Percentiles rank a stretch among this genome's conserved stretches.
phyloP scores from a whole-genome alignment of 1,140 invertebrate genomes.

The Neomicropteryx cornuta region DNA sequence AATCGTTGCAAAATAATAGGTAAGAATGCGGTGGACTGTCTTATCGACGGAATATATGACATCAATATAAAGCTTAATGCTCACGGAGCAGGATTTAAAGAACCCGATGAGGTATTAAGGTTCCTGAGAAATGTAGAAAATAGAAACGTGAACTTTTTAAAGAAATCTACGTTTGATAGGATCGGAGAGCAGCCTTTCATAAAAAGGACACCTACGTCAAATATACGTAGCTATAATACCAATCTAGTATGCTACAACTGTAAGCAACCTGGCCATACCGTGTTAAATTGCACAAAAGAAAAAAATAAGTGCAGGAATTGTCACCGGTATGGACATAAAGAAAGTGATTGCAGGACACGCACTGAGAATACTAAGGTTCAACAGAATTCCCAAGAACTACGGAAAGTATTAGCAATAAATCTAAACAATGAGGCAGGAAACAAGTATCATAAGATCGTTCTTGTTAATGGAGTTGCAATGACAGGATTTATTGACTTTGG shows the following conservation, averaged over 20 bases:
- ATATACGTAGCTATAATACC: background rate
- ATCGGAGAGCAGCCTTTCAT: background rate
- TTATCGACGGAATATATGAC: slow-evolving; percentile 8
- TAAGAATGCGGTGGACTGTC: slow-evolving; percentile 8
- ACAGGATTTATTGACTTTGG: slow-evolving; percentile 8
- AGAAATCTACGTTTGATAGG: background rate
- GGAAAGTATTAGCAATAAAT: background rate
- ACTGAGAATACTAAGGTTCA: background rate
- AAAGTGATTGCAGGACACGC: background rate
- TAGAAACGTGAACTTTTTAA: background rate
- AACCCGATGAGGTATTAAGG: slow-evolving; percentile 3
- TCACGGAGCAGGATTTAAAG: slow-evolving; percentile 7
- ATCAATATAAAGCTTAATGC: slow-evolving; percentile 7
- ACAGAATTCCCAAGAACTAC: background rate
- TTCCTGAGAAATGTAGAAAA: slow-evolving; percentile 6
- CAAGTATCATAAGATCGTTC: too few relatives aligned
- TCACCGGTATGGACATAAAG: slow-evolving; percentile 5
- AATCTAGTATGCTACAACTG: slow-evolving; percentile 6
- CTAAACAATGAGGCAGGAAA: too few relatives aligned
- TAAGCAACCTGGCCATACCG: slow-evolving; percentile 4
- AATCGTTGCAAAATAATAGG: slow-evolving; percentile 5
- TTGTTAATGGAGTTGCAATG: background rate
- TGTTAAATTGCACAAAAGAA: background rate
- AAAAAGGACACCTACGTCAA: background rate
- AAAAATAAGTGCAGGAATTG: slow-evolving; percentile 7